Evolutionary conservation across 2,113 vertebrate genomes (phyloP).

Genomic region (Lasiurus borealis): DNA sequence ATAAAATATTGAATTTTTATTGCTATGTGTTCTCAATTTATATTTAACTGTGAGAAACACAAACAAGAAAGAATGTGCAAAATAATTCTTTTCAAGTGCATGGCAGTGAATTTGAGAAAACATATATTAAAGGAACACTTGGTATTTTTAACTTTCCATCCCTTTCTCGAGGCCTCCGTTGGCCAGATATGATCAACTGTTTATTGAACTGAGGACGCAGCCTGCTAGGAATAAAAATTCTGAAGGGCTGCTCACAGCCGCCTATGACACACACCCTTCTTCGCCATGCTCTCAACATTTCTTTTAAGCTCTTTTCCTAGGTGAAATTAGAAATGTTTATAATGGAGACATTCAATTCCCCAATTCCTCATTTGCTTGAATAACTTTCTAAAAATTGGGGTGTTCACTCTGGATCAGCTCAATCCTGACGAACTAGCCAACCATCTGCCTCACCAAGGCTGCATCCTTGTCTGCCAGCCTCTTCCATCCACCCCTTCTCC

Average conservation of each 20-base stretch:
- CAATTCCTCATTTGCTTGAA: conserved; percentile 52
- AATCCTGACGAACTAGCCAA: conserved; percentile 16
- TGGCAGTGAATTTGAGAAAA: conserved; percentile 70
- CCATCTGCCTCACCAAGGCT: conserved; percentile 57
- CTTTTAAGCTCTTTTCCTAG: conserved; percentile 28
- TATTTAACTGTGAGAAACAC: conserved; percentile 68
- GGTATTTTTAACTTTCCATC: background rate
- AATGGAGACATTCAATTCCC: conserved; percentile 45
- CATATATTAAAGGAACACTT: conserved; percentile 43
- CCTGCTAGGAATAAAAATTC: conserved; percentile 55
- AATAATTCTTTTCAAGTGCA: background rate
- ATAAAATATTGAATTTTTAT: conserved; percentile 68
- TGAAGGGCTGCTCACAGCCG: conserved; percentile 32
- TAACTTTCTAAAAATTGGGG: conserved; percentile 56
- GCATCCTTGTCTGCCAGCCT: conserved; percentile 17
- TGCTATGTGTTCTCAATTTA: conserved; percentile 63
- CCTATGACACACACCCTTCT: background rate
- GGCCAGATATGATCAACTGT: background rate
- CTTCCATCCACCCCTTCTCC: conserved; percentile 41
- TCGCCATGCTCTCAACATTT: background rate
- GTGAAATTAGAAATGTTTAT: conserved; percentile 61
- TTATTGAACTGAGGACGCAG: conserved; percentile 56
- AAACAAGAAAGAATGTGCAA: conserved; percentile 34
- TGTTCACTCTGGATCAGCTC: background rate
- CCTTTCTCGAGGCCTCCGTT: background rate